phyloP scores from a whole-genome alignment of 2,113 vertebrate species.

The Anguilla japonica region DNA sequence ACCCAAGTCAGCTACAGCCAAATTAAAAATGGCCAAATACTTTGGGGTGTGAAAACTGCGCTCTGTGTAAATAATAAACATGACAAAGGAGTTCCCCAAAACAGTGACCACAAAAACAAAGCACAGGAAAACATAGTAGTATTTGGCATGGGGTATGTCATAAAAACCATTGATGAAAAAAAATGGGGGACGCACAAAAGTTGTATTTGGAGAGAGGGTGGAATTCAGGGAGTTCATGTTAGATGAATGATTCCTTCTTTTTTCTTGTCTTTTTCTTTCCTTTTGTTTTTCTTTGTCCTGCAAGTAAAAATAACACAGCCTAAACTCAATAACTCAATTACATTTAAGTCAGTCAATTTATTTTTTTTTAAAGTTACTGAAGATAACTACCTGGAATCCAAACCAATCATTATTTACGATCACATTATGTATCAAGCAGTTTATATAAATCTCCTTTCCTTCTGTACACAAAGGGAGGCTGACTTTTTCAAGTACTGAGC shows the following conservation, averaged over 20 bases:
- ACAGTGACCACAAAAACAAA: slow-evolving; percentile 15
- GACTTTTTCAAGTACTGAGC: too few species aligned
- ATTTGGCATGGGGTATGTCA: slow-evolving; percentile 11
- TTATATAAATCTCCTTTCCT: too few species aligned
- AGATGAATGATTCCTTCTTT: too few species aligned
- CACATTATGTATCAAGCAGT: too few species aligned
- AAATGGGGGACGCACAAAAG: slow-evolving; percentile 13
- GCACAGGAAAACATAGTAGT: slow-evolving; percentile 10
- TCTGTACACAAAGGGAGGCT: too few species aligned
- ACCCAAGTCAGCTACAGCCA: slow-evolving; percentile 1
- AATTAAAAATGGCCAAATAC: slow-evolving; percentile 12
- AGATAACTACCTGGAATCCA: too few species aligned
- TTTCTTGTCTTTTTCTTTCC: neutral
- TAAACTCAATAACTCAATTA: too few species aligned
- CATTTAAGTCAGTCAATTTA: too few species aligned
- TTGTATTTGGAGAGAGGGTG: neutral
- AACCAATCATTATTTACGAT: too few species aligned
- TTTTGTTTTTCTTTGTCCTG: neutral
- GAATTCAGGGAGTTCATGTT: slow-evolving; percentile 12
- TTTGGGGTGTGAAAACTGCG: slow-evolving; percentile 15
- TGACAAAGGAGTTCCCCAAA: slow-evolving; percentile 18
- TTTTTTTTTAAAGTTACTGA: too few species aligned
- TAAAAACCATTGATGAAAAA: slow-evolving; percentile 25
- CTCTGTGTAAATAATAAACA: slow-evolving; percentile 15
- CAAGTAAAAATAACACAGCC: neutral